These are phyloP conservation scores for Didymodactylos carnosus DNA, from an alignment of 2,888 invertebrate species.

Conservation along the genomic window DNA sequence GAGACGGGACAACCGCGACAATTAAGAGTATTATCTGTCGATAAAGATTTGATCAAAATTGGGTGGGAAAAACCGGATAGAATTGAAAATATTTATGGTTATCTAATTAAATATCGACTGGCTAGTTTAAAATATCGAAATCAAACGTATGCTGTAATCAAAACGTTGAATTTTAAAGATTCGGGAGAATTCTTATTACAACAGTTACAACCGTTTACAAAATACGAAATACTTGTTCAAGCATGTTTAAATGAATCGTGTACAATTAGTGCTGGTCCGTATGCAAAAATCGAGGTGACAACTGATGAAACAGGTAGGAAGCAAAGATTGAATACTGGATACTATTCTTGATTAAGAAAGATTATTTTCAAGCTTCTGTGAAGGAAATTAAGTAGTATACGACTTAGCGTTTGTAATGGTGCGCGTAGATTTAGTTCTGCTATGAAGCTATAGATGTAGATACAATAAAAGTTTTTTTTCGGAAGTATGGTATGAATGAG, in stretches of 20 bases:
- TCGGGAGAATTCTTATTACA: not conserved
- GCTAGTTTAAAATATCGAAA: not conserved
- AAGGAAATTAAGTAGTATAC: too few species aligned
- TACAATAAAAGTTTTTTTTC: too few species aligned
- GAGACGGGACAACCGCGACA: too few species aligned
- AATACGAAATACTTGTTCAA: not conserved
- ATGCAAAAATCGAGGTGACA: not conserved
- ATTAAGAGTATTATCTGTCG: not conserved
- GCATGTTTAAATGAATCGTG: not conserved
- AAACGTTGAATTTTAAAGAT: too few species aligned
- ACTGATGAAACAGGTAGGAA: constrained; percentile 1
- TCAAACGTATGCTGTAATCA: not conserved
- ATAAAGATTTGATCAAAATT: not conserved
- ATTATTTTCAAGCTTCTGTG: too few species aligned
- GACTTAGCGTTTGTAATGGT: too few species aligned
- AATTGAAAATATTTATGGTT: not conserved
- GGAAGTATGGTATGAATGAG: too few species aligned
- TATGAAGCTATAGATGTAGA: too few species aligned
- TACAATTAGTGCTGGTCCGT: not conserved
- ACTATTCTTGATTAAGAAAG: too few species aligned
- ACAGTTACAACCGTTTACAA: not conserved
- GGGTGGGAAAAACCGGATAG: not conserved
- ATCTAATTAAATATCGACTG: not conserved
- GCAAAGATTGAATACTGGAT: too few species aligned
- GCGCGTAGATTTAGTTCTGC: too few species aligned